These are phyloP conservation scores for Vanessa tameamea DNA, from an alignment of 1,140 invertebrate genomes.

Conservation along the genomic window DNA sequence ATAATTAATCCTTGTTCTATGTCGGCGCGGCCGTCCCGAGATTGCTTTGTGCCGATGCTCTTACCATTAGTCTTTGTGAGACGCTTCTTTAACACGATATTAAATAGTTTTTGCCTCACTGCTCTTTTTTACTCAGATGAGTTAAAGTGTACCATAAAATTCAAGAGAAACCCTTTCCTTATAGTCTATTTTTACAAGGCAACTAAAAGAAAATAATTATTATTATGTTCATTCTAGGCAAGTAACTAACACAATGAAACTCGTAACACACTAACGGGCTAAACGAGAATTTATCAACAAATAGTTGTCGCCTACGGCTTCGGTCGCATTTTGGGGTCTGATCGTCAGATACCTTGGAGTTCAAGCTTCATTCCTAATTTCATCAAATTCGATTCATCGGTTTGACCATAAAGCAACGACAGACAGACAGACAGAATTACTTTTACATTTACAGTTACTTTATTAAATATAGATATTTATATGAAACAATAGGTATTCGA, in stretches of 20 bases:
- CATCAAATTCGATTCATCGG: too few species aligned
- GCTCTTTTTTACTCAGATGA: constrained; percentile 56
- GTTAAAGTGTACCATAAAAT: constrained; percentile 40
- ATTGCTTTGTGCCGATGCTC: constrained; percentile 69
- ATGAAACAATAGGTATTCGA: constrained; percentile 14
- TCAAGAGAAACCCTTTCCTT: neutral
- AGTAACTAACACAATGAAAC: constrained; percentile 7
- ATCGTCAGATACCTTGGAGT: too few species aligned
- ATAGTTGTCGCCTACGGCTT: too few species aligned
- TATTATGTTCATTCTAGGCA: neutral
- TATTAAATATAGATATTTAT: too few species aligned
- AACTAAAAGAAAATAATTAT: neutral
- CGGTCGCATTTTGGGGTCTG: too few species aligned
- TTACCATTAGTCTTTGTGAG: constrained; percentile 65
- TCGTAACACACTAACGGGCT: neutral
- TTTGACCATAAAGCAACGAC: too few species aligned
- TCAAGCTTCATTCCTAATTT: too few species aligned
- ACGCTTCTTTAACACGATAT: constrained; percentile 69
- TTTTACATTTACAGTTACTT: too few species aligned
- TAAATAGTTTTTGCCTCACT: constrained; percentile 76
- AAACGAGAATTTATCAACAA: constrained; percentile 20
- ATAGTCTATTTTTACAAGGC: neutral
- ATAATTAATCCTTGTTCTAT: constrained; percentile 76
- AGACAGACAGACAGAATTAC: too few species aligned
- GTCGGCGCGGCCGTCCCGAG: constrained; percentile 50